phyloP scores from a whole-genome alignment of 2,797 vertebrate species.

The Schizopygopsis pylzovi region DNA sequence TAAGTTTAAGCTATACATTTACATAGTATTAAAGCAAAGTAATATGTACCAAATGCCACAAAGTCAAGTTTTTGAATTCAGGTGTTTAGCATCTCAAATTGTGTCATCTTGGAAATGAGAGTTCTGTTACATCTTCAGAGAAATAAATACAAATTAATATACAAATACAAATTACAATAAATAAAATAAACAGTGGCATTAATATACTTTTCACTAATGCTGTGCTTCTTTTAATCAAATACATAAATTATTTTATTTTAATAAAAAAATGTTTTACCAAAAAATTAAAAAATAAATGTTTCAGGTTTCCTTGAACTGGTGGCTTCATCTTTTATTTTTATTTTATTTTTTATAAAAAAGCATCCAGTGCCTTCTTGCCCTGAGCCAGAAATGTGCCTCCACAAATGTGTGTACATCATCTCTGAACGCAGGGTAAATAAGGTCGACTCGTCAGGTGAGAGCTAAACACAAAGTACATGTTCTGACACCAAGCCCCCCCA shows the following conservation, averaged over 20 bases:
- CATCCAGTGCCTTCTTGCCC: neutral
- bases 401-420: slow-evolving; percentile 35
- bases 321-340: neutral
- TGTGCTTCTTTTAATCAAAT: neutral
- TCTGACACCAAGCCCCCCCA: slow-evolving; percentile 47
- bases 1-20: neutral
- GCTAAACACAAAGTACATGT: slow-evolving; percentile 55
- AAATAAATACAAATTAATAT: neutral
- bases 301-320: slow-evolving; percentile 23
- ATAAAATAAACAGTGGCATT: neutral
- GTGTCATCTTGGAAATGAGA: neutral
- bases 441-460: slow-evolving; percentile 49
- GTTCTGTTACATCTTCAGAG: neutral
- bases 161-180: neutral
- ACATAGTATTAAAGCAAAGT: neutral
- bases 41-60: neutral
- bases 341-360: neutral
- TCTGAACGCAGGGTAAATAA: slow-evolving; percentile 23
- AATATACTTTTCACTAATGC: neutral
- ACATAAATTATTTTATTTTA: too few relatives aligned
- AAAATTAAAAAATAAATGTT: neutral
- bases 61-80: neutral
- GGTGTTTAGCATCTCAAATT: neutral
- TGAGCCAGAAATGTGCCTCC: slow-evolving; percentile 8
- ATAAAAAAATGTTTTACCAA: neutral